Evolutionary conservation across 2,113 vertebrate genomes (phyloP).

Genomic region (Notarius quadriscutis): DNA sequence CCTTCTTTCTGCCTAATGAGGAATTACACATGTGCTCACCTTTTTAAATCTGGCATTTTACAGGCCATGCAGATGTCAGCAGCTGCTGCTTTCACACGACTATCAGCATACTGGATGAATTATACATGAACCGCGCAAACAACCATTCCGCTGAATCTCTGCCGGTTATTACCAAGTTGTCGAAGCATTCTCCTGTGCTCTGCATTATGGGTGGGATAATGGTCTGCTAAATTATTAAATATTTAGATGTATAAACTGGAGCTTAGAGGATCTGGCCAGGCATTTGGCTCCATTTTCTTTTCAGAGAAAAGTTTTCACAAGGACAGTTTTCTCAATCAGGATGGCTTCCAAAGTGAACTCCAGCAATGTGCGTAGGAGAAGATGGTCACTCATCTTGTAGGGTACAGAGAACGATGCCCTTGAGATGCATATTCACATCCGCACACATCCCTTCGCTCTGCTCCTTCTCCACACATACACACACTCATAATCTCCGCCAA

Average conservation of each 20-base stretch:
- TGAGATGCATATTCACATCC: slow-evolving; percentile 3
- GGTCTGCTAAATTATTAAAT: slow-evolving; percentile 5
- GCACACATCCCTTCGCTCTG: slow-evolving; percentile 4
- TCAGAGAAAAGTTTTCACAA: not conserved
- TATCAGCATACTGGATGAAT: slow-evolving; percentile 59
- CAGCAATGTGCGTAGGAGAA: not conserved
- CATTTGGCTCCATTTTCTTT: not conserved
- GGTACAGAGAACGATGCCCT: not conserved
- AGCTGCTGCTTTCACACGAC: slow-evolving; percentile 20
- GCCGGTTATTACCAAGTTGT: slow-evolving; percentile 16
- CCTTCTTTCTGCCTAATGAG: slow-evolving; percentile 24
- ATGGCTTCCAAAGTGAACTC: not conserved
- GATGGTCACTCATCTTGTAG: not conserved
- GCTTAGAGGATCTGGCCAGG: not conserved
- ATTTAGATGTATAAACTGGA: not conserved
- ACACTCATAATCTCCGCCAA: slow-evolving; percentile 23
- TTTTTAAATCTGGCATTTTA: slow-evolving; percentile 41
- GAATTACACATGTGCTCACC: slow-evolving; percentile 40
- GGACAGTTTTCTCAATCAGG: not conserved
- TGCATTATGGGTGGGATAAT: slow-evolving; percentile 1
- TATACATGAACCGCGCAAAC: slow-evolving; percentile 58
- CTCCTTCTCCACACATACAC: not conserved
- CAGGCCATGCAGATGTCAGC: slow-evolving; percentile 38
- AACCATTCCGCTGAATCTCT: not conserved
- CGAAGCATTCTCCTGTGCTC: not conserved